Evolutionary conservation across 2,113 vertebrate genomes (phyloP).

Genomic region (Scophthalmus maximus): DNA sequence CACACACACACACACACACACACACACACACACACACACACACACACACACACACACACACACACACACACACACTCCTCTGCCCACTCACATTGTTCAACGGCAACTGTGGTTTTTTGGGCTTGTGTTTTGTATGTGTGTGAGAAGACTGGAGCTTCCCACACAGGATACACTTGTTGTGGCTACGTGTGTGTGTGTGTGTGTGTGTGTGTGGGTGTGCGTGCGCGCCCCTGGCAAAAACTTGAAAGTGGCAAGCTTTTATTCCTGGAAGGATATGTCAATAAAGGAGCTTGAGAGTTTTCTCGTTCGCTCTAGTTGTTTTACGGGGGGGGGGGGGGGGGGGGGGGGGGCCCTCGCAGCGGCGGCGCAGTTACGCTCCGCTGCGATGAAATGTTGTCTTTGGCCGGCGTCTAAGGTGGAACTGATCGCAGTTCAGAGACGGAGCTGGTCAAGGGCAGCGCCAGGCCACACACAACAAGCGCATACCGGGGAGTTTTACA

Average conservation of each 20-base stretch:
- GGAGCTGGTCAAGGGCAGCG: slow-evolving; percentile 64
- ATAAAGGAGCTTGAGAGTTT: slow-evolving; percentile 48
- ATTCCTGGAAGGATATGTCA: slow-evolving; percentile 67
- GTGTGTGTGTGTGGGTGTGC: too few relatives aligned
- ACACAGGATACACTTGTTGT: slow-evolving; percentile 71
- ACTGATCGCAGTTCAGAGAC: slow-evolving; percentile 62
- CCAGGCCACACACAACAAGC: slow-evolving; percentile 72
- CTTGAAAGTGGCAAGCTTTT: slow-evolving; percentile 60
- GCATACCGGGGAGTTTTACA: slow-evolving; percentile 68
- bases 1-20: too few relatives aligned
- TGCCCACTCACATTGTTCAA: slow-evolving; percentile 61
- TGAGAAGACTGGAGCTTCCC: slow-evolving; percentile 57
- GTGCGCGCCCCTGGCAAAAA: slow-evolving; percentile 66
- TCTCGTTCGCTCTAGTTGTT: slow-evolving; percentile 63
- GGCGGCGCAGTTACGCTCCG: slow-evolving; percentile 42
- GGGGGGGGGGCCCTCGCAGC: slow-evolving; percentile 52
- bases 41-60: too few relatives aligned
- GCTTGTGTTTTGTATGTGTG: slow-evolving; percentile 52
- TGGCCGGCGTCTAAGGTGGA: slow-evolving; percentile 69
- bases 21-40: too few relatives aligned
- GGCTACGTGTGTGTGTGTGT: too few relatives aligned
- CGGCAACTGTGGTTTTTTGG: slow-evolving; percentile 45
- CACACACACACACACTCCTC: slow-evolving; percentile 35
- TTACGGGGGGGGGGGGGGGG: slow-evolving; percentile 45
- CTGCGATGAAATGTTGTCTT: slow-evolving; percentile 70